Evolutionary conservation across 2,797 vertebrate genomes (phyloP).

Genomic region (Cyprinella venusta): DNA sequence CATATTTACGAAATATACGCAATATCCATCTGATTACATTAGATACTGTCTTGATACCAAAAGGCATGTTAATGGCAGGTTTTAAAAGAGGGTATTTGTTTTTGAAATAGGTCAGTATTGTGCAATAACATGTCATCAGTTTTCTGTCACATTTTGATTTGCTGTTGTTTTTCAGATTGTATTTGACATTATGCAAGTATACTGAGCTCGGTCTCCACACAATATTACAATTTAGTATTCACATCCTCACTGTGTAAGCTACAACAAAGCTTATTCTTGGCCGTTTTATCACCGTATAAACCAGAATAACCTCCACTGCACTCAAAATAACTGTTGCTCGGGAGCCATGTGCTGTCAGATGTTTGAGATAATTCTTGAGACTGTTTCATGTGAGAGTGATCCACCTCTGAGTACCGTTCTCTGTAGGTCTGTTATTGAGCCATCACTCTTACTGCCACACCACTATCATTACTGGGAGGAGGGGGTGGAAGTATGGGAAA

Average conservation of each 20-base stretch:
- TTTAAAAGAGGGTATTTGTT: neutral
- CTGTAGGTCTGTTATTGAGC: conserved; percentile 72
- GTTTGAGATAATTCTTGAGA: conserved; percentile 36
- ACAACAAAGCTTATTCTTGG: conserved; percentile 15
- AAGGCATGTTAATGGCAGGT: neutral
- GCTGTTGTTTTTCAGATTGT: neutral
- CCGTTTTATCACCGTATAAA: conserved; percentile 5
- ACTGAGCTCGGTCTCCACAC: neutral
- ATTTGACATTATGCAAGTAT: neutral
- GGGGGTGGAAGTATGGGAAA: conserved; percentile 64
- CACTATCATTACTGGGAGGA: conserved; percentile 68
- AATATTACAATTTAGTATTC: neutral
- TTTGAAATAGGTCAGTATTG: neutral
- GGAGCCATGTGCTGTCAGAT: conserved; percentile 17
- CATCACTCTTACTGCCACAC: conserved; percentile 69
- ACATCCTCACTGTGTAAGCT: conserved; percentile 4
- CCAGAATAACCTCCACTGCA: conserved; percentile 23
- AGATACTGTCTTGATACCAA: neutral
- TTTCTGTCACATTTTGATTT: neutral
- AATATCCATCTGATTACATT: neutral
- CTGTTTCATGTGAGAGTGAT: conserved; percentile 48
- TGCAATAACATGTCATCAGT: neutral
- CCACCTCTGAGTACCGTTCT: conserved; percentile 50
- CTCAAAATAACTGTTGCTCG: conserved; percentile 34
- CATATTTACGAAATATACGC: neutral